Conservation (phyloP, 1,140 invertebrate genomes). For the Pogonomyrmex californicus region DNA sequence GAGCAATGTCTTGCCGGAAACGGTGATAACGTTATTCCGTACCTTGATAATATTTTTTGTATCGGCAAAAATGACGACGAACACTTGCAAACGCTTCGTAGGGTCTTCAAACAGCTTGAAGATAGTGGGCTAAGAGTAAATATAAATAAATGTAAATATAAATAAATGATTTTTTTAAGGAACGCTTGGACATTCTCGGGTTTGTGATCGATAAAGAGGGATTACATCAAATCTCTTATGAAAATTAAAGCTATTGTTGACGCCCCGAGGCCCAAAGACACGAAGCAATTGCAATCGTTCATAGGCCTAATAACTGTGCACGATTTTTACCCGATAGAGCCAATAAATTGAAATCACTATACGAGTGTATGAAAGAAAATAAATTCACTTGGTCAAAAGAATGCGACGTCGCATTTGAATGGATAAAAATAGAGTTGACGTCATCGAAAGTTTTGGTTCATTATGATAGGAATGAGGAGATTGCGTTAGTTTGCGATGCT, state of each 20-base stretch:
- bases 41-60: background rate
- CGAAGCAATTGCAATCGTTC: background rate
- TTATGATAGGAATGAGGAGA: background rate
- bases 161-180: background rate
- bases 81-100: background rate
- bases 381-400: too few species aligned
- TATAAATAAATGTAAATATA: background rate
- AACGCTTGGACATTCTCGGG: background rate
- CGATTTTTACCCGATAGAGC: background rate
- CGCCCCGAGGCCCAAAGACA: background rate
- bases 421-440: background rate
- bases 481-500: background rate
- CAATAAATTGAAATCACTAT: too few species aligned
- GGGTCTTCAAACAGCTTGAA: background rate
- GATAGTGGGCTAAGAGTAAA: background rate
- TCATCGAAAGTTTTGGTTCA: background rate
- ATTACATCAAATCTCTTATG: background rate
- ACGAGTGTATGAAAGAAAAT: too few species aligned
- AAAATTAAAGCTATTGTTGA: background rate
- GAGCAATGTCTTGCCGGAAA: too few species aligned
- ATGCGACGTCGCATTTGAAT: background rate
- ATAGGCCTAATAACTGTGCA: background rate
- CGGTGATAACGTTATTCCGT: too few species aligned
- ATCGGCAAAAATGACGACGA: background rate
- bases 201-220: background rate